Conservation (phyloP, 2,888 invertebrate species). For the Ischnura elegans region DNA sequence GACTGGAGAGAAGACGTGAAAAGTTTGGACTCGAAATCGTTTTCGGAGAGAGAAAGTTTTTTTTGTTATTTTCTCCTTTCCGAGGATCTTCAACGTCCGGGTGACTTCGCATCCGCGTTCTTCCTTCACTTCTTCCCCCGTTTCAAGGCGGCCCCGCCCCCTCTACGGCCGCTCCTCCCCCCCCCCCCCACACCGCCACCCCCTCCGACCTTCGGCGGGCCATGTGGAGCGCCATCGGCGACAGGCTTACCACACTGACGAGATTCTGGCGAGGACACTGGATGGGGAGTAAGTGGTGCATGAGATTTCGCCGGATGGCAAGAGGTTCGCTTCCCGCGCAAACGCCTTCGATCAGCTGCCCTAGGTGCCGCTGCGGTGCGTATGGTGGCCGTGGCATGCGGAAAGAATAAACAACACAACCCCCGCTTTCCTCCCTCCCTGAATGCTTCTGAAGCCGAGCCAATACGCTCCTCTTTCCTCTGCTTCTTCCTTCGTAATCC, state of each 20-base stretch:
- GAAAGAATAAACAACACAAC: not conserved
- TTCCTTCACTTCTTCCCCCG: too few species aligned
- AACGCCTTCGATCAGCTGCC: slow-evolving; percentile 45
- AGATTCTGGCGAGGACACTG: slow-evolving; percentile 58
- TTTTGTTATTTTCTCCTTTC: not conserved
- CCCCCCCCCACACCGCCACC: not conserved
- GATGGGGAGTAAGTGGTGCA: slow-evolving; percentile 63
- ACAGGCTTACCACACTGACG: slow-evolving; percentile 58
- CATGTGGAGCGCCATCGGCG: slow-evolving; percentile 60
- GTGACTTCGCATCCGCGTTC: not conserved
- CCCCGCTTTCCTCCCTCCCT: not conserved
- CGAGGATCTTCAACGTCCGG: too few species aligned
- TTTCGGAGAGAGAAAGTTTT: not conserved
- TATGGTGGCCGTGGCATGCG: slow-evolving; percentile 31
- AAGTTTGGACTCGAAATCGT: too few species aligned
- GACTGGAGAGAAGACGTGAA: not conserved
- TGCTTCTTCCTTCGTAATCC: too few species aligned
- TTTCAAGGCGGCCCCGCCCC: too few species aligned
- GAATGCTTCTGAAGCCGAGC: not conserved
- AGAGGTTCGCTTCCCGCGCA: slow-evolving; percentile 47
- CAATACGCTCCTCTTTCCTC: too few species aligned
- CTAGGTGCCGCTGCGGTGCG: not conserved
- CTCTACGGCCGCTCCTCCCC: not conserved
- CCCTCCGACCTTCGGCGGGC: not conserved
- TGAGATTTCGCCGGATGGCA: slow-evolving; percentile 56